Evolutionary conservation across 2,113 vertebrate species (phyloP).

Genomic region (Poeciliopsis retropinna): DNA sequence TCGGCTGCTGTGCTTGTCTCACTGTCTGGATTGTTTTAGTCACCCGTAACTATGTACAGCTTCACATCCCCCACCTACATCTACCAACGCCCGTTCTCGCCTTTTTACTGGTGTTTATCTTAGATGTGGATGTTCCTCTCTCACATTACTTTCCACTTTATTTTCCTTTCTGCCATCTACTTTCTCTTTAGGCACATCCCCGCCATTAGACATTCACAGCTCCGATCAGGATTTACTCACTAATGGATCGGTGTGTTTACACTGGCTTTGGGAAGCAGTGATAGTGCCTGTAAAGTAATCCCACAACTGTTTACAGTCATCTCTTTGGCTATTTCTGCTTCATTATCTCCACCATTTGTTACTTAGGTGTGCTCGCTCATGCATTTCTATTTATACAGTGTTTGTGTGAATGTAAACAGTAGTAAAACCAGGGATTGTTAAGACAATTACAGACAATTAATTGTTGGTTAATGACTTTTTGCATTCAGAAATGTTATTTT

Average conservation of each 20-base stretch:
- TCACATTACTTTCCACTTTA: constrained; percentile 6
- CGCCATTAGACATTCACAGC: background rate
- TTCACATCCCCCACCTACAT: background rate
- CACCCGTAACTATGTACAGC: background rate
- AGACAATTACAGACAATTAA: background rate
- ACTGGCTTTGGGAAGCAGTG: constrained; percentile 42
- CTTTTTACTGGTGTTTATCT: constrained; percentile 1
- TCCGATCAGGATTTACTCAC: constrained; percentile 36
- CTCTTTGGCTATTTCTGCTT: constrained; percentile 32
- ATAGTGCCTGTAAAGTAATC: constrained; percentile 63
- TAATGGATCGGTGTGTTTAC: constrained; percentile 65
- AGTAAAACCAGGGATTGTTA: constrained; percentile 1
- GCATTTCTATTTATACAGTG: constrained; percentile 16
- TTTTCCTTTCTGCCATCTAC: constrained; percentile 1
- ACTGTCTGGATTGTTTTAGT: constrained; percentile 25
- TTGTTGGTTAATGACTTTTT: background rate
- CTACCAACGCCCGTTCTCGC: background rate
- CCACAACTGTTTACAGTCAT: constrained; percentile 53
- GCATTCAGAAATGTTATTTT: background rate
- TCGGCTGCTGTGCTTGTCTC: constrained; percentile 11
- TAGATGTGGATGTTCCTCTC: background rate
- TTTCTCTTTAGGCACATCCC: background rate
- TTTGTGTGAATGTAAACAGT: constrained; percentile 24
- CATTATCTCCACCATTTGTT: constrained; percentile 51
- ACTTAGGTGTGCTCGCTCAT: constrained; percentile 37